Evolutionary conservation across 2,888 invertebrate genomes (phyloP).

Genomic region (Ophion obscuratus): DNA sequence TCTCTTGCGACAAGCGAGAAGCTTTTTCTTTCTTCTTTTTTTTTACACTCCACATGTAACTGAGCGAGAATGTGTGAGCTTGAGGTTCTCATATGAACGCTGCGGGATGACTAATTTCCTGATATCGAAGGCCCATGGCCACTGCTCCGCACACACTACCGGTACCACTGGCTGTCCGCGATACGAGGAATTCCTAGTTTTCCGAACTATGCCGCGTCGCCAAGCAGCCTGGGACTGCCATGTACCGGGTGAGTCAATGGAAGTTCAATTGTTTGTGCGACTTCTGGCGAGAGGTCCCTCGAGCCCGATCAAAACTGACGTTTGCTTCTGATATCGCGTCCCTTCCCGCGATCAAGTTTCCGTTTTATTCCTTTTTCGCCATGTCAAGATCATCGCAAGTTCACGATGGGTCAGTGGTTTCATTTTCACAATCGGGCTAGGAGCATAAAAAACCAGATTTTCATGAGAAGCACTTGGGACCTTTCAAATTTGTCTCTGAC

Average conservation of each 20-base stretch:
- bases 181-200: conserved; percentile 30
- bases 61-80: conserved; percentile 17
- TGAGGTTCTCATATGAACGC: conserved; percentile 38
- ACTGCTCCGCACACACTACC: conserved; percentile 4
- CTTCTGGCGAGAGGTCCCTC: background rate
- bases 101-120: conserved; percentile 65
- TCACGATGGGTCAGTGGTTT: no score
- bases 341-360: no score
- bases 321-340: no score
- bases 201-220: conserved; percentile 15
- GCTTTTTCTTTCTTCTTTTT: conserved; percentile 1
- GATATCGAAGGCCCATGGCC: conserved; percentile 59
- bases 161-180: background rate
- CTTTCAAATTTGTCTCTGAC: no score
- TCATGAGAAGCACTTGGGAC: no score
- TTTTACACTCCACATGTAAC: conserved; percentile 10
- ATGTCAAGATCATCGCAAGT: no score
- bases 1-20: background rate
- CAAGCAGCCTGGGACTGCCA: background rate
- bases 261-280: background rate
- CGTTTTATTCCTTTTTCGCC: no score
- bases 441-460: no score
- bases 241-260: background rate
- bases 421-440: no score
- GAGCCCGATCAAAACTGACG: background rate